Percentiles rank a stretch among this genome's conserved stretches.
Evolutionary conservation across 2,113 vertebrate species (phyloP).

Genomic region (Microcebus tavaratra): DNA sequence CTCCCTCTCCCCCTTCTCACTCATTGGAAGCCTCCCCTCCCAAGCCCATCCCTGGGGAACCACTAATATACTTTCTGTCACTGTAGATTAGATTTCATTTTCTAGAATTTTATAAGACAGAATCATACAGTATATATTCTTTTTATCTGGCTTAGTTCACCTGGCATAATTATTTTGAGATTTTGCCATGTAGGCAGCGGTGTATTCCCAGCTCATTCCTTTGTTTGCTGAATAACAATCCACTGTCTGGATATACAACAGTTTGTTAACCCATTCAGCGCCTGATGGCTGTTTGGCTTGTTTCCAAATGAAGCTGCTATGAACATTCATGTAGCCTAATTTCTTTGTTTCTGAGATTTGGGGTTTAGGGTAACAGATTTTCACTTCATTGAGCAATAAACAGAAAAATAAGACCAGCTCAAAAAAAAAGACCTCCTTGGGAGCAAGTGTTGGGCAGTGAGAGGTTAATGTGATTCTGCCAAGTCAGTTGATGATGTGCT

Average conservation of each 20-base stretch:
- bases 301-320: background rate
- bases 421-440: background rate
- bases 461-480: background rate
- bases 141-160: background rate
- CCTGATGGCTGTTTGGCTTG: background rate
- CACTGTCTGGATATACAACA: background rate
- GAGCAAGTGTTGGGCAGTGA: background rate
- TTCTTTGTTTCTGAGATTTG: conserved; percentile 17
- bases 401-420: background rate
- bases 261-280: background rate
- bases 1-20: background rate
- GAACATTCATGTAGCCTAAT: background rate
- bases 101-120: background rate
- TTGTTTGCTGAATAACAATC: background rate
- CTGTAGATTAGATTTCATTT: background rate
- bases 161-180: conserved; percentile 17
- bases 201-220: background rate
- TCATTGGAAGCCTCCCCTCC: background rate
- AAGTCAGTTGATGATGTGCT: background rate
- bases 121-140: background rate
- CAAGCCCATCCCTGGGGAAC: background rate
- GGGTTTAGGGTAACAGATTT: background rate
- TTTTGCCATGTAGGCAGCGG: background rate
- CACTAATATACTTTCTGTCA: background rate
- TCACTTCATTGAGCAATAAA: background rate